Evolutionary conservation across 2,888 invertebrate species (phyloP).

Genomic region (Aphodius granarius): DNA sequence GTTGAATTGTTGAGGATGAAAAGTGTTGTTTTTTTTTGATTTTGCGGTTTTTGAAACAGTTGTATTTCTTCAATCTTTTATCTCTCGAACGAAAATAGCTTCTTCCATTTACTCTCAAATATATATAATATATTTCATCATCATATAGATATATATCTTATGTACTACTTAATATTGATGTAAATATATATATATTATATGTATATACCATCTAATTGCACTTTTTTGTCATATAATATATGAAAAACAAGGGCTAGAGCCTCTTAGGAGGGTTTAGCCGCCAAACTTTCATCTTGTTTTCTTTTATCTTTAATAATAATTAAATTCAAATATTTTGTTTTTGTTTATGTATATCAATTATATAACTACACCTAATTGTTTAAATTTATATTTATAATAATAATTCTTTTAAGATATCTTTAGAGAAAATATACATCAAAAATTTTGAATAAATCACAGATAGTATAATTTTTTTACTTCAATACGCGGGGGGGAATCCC

Average conservation of each 20-base stretch:
- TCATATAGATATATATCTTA: conserved; percentile 51
- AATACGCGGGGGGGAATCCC: conserved; percentile 29
- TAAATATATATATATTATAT: conserved; percentile 63
- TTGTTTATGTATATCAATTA: conserved; percentile 43
- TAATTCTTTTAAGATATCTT: conserved; percentile 55
- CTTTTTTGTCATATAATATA: conserved; percentile 56
- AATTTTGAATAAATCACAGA: conserved; percentile 64
- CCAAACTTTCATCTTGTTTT: neutral
- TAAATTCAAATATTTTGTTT: conserved; percentile 35
- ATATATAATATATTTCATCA: conserved; percentile 55
- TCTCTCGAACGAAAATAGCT: conserved; percentile 66
- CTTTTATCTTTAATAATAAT: conserved; percentile 29
- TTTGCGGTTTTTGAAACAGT: neutral
- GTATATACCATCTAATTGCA: conserved; percentile 65
- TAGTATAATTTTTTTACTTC: conserved; percentile 54
- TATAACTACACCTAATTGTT: conserved; percentile 53
- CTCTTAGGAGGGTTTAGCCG: conserved; percentile 9
- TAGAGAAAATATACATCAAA: conserved; percentile 64
- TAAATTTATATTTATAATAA: conserved; percentile 54
- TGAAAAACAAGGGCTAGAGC: conserved; percentile 44
- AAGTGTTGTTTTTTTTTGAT: neutral
- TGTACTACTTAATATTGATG: conserved; percentile 58
- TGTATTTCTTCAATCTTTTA: conserved; percentile 59
- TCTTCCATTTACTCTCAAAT: conserved; percentile 53
- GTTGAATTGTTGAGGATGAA: neutral